Conservation (phyloP, 2,797 vertebrate genomes). For the Galagoides demidoff region DNA sequence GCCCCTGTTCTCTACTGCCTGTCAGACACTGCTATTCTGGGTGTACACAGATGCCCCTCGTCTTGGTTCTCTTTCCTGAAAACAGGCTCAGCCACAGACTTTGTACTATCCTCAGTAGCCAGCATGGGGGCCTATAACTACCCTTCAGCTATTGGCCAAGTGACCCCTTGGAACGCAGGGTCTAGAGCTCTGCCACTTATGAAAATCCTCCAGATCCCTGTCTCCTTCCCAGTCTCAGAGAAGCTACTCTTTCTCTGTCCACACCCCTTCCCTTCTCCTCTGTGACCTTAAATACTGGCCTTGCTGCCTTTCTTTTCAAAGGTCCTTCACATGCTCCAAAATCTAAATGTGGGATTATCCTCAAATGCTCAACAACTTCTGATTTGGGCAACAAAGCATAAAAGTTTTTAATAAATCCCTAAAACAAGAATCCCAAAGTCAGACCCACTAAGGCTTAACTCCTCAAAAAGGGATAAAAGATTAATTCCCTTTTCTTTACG, state of each 20-base stretch:
- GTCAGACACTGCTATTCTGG: neutral
- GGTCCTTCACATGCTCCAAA: neutral
- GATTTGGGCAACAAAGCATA: neutral
- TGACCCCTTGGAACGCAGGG: neutral
- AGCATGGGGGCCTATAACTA: neutral
- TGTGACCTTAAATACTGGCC: neutral
- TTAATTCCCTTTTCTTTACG: constrained; percentile 4
- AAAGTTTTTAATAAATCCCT: neutral
- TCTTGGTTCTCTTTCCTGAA: neutral
- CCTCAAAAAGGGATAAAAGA: neutral
- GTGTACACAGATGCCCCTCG: neutral
- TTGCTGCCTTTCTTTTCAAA: neutral
- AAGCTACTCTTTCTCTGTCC: neutral
- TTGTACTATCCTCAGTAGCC: neutral
- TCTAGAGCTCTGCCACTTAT: neutral
- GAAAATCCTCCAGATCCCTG: neutral
- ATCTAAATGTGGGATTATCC: neutral
- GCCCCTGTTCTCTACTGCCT: neutral
- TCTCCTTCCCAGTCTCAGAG: neutral
- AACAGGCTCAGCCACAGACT: neutral
- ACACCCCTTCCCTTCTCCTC: neutral
- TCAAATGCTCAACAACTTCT: neutral
- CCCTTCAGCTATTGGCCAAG: neutral
- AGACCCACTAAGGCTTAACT: neutral
- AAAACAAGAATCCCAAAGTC: neutral